phyloP scores from a whole-genome alignment of 2,113 vertebrate species.

The Oreocharis arfaki region DNA sequence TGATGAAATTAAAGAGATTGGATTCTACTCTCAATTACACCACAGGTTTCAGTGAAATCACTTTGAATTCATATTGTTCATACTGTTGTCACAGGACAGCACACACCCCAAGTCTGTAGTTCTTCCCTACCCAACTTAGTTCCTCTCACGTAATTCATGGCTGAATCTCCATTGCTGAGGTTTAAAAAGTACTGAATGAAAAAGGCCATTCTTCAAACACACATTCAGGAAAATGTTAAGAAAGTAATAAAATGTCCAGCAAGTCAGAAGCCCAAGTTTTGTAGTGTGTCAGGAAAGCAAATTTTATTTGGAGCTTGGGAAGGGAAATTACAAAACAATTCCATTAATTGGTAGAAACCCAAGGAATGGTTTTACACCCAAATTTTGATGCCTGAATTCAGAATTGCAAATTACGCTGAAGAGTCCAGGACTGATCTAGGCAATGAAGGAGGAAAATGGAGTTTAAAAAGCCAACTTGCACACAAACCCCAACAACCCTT shows the following conservation, averaged over 20 bases:
- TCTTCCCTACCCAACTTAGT: neutral
- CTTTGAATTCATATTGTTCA: neutral
- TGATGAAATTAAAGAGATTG: neutral
- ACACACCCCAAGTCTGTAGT: neutral
- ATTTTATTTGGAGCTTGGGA: neutral
- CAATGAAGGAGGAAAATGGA: neutral
- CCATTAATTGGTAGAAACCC: neutral
- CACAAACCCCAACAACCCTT: neutral
- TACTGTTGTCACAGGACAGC: neutral
- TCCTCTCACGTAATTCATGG: neutral
- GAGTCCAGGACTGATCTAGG: neutral
- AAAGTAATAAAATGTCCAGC: neutral
- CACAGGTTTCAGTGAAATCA: neutral
- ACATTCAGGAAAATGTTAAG: neutral
- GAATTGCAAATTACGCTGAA: neutral
- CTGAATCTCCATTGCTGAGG: neutral
- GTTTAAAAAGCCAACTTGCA: neutral
- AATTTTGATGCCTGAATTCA: neutral
- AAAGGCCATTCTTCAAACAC: slow-evolving; percentile 1
- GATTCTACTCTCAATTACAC: neutral
- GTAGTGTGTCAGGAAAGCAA: neutral
- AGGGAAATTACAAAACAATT: neutral
- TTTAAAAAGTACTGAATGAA: neutral
- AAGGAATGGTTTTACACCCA: neutral
- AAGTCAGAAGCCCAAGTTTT: neutral